Evolutionary conservation across 2,888 invertebrate genomes (phyloP), one percentile per base, ranked within the genome.

Genomic region (Parascotia fuliginaria): DNA sequence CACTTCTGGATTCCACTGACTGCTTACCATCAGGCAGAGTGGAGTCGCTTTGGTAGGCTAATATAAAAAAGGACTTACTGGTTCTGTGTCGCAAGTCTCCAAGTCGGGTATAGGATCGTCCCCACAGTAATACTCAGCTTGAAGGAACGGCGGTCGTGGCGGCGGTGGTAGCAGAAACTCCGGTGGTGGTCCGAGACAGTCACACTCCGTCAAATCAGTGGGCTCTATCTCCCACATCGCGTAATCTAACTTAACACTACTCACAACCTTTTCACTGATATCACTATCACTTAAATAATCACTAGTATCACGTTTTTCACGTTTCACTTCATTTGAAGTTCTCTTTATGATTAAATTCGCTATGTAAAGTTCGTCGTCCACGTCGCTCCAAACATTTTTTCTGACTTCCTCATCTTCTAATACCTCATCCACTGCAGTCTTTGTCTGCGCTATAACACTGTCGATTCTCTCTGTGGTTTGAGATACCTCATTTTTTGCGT

Each of bases 31-130:
- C n/a, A n/a, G n/a, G n/a, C n/a, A n/a, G n/a, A n/a, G n/a, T n/a
- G n/a, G n/a, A n/a, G n/a, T n/a, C n/a, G n/a, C n/a, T n/a, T n/a
- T n/a, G n/a, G n/a, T n/a, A n/a, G n/a, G n/a, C n/a, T n/a, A n/a
- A n/a, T n/a, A n/a, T n/a, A n/a, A 31, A 43, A 34, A 4, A 12
- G 16, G 53, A 47, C 95, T 95, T 87, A 96, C 96, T 93, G 95
- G 95, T 93, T 95, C 94, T 73, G 95, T 94, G 81, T 95, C 95
- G 86, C 96, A 96, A 72, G 95, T 95, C 86, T 95, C 95, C 77
- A 95, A 93, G 72, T 94, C 94, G 44, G 94, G 93, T 72, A 95
- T 93, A 37, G 95, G 94, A 67, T 95, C 94, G 82, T 95, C 95
- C 46, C 95, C 94, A 80, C 95, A 95, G 77, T 94, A 94, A 72